A percentile compares a stretch with the other conserved stretches of the same genome.
Evolutionary conservation across 2,888 invertebrate species (phyloP).

Genomic region (Rotaria socialis): DNA sequence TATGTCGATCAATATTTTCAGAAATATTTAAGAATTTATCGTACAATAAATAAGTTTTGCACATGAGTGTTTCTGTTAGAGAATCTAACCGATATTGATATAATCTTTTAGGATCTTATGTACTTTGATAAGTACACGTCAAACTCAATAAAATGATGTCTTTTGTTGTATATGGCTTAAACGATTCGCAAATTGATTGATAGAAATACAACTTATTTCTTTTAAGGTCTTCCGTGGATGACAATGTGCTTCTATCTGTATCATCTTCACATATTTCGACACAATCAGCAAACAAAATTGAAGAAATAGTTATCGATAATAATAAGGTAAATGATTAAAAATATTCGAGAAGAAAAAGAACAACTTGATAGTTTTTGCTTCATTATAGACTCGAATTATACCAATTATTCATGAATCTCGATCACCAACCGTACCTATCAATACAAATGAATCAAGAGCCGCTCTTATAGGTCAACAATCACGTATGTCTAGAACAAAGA

Average conservation of each 20-base stretch:
- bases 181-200: no score
- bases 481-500: neutral
- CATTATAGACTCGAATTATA: neutral
- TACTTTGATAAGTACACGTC: no score
- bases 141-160: no score
- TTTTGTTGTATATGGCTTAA: no score
- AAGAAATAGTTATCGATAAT: neutral
- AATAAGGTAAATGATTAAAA: neutral
- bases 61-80: no score
- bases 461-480: neutral
- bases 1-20: no score
- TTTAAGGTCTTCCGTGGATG: neutral
- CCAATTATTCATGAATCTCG: slow-evolving; percentile 31
- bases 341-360: neutral
- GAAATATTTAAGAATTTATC: no score
- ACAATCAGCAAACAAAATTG: neutral
- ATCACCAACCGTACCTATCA: neutral
- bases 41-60: no score
- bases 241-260: neutral
- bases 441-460: neutral
- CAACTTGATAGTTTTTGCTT: neutral
- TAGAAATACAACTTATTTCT: neutral
- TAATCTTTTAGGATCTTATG: no score
- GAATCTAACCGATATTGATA: no score
- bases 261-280: neutral